Conservation (phyloP, 2,113 vertebrate species). For the Phyllostomus discolor region DNA sequence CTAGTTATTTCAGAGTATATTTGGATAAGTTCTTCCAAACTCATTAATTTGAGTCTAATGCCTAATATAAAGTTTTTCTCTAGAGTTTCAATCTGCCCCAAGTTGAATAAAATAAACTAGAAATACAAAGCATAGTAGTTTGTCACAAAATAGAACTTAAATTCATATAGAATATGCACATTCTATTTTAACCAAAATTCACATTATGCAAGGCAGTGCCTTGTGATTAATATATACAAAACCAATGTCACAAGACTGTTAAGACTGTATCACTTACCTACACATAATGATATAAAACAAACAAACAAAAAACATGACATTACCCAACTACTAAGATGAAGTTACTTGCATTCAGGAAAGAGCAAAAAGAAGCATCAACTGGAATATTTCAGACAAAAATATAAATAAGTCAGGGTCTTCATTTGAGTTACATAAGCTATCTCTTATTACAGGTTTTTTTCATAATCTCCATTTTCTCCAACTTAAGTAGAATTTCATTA, state of each 20-base stretch:
- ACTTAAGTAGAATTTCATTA: background rate
- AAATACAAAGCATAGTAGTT: background rate
- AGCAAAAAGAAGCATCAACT: background rate
- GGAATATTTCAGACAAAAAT: background rate
- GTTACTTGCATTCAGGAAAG: background rate
- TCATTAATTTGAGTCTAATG: background rate
- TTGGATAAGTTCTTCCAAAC: background rate
- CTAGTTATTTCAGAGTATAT: background rate
- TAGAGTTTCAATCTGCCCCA: background rate
- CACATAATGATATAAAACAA: background rate
- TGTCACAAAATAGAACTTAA: background rate
- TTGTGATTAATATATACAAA: background rate
- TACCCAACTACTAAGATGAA: background rate
- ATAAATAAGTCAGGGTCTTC: background rate
- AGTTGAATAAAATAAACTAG: background rate
- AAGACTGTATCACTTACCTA: background rate
- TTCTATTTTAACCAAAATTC: background rate
- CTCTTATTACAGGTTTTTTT: background rate
- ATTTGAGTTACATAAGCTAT: background rate
- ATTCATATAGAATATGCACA: background rate
- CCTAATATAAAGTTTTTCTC: background rate
- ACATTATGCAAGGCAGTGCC: background rate
- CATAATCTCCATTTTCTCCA: background rate
- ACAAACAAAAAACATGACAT: background rate
- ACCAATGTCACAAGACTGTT: background rate